Evolutionary conservation across 2,888 invertebrate genomes (phyloP), one percentile per base, ranked within the genome.

Genomic region (Allygus modestus): DNA sequence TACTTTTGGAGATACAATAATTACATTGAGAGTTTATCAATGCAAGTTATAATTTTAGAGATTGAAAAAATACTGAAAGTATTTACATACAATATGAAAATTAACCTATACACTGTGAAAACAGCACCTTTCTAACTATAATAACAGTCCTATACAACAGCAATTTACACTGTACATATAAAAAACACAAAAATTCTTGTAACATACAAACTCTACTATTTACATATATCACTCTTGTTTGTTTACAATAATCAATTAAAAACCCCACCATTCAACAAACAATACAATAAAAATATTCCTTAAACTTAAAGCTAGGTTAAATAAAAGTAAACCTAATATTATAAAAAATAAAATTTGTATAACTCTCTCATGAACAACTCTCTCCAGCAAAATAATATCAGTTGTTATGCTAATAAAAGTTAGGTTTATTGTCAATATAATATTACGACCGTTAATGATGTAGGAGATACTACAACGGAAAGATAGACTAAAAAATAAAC

Each of bases 71-170:
- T 54, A 54, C 31, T 28, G n/a, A 69, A 69, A 69, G n/a, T 69
- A 71, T 37, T 41, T 71, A 71, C 71, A 71, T 28, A 71, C 37
- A 41, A 41, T 71, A 20, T 9, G n/a, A 71, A 71, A 71, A 71
- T n/a, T 71, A 71, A 4, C 23, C 71, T 71, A 41, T 71, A 71
- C 71, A 71, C 41, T 20, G 33, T 37, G 31, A 71, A 71, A 71
- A 41, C 71, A 71, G 71, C 71, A 71, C 71, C 71, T 71, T 71
- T 23, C 71, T 71, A 71, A n/a, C 33, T 41, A 71, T 71, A 71
- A 71, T 41, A 71, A 71, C 71, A 71, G 11, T 41, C 71, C 71
- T 71, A 71, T 71, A 71, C 71, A 69, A 69, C 69, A 69, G 69
- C 69, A 71, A 71, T 71, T 17, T 71, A 71, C 71, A 71, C 71